Conservation (phyloP, 2,888 invertebrate genomes). For the Tolmerus cingulatus region DNA sequence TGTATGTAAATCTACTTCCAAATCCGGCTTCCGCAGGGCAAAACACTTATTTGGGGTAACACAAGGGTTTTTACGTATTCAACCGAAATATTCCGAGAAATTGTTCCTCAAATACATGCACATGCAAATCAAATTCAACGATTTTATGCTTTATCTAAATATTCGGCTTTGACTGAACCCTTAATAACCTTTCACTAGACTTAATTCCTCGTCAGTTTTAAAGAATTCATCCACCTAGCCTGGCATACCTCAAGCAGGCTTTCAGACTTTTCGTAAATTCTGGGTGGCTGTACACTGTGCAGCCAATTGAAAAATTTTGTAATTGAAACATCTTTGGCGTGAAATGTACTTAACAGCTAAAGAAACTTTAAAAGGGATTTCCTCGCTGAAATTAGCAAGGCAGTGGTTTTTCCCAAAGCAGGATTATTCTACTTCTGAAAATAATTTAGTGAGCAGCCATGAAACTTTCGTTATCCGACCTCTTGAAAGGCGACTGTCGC, state of each 20-base stretch:
- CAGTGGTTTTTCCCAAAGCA: not conserved
- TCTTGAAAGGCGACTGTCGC: not conserved
- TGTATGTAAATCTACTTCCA: not conserved
- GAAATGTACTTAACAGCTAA: not conserved
- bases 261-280: not conserved
- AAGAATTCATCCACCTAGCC: not conserved
- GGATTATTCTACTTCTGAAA: not conserved
- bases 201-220: not conserved
- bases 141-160: not conserved
- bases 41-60: not conserved
- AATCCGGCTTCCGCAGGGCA: not conserved
- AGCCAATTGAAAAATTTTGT: not conserved
- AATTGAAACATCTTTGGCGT: not conserved
- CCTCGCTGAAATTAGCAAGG: not conserved
- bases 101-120: not conserved
- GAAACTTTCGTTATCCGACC: not conserved
- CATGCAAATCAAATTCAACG: not conserved
- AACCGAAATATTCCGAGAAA: not conserved
- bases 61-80: not conserved
- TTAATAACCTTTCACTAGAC: not conserved
- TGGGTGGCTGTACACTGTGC: not conserved
- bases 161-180: not conserved
- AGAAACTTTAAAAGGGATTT: not conserved
- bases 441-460: not conserved
- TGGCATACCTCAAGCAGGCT: not conserved